Base-by-base conservation (phyloP, 2,888 invertebrate species). In the Thymelicus acteon region DNA sequence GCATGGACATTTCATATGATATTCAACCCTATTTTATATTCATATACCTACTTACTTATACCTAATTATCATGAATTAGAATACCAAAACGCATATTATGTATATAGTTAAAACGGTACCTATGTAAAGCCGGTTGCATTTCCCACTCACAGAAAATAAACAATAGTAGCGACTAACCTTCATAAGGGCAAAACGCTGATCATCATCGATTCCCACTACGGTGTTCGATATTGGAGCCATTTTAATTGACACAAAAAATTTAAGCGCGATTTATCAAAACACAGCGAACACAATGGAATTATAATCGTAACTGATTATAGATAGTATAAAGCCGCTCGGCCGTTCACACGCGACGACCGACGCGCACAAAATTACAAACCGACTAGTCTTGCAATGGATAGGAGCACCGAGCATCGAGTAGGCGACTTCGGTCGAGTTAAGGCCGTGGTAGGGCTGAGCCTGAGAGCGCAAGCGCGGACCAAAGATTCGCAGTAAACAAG, bases 151-250 rank as follows among this genome's bases (percentile, higher is more conserved):
- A 31, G 64, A 64, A 70, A 64, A 60, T 60, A 70, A 70, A 70
- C 69, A 63, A 58, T 24, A 67, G 19, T 54, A 44, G 7, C 31
- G 31, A 80, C 83, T 70, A 94, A 97, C 97, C 96, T 97, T 97
- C 96, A 97, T 97, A 74, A 97, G 90, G 15, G 96, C 95, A 82
- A 97, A 97, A 77, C 95, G 94, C 82, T 97, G 96, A 80, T 96
- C 96, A 85, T 97, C 97, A 65, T 96, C 96, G 74, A 96, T 92
- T 68, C 95, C 95, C 72, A 95, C 85, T 13, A 94, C 90, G 57
- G 81, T 79, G 74, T 88, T 89, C 8, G 93, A 85, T 48, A 91
- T 85, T 13, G 93, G 93, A 73, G 93, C 90, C 93, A 92, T 93
- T 77, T 49, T 37, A 63, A 57, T 54, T 19, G 24, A 24, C 57